phyloP scores from a whole-genome alignment of 2,888 invertebrate genomes.

The Esperia sulphurella region DNA sequence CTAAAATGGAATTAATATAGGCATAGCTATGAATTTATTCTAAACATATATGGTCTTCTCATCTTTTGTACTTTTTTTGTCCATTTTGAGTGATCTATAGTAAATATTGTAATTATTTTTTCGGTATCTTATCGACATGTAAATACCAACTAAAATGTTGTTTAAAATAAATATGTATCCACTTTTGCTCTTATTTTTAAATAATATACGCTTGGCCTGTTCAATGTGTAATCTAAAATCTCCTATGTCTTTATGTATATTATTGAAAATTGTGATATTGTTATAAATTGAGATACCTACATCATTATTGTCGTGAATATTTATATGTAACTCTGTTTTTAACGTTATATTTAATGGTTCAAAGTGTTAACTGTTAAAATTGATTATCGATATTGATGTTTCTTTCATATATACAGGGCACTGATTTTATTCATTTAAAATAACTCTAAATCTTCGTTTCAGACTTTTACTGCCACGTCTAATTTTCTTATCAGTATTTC shows the following conservation, averaged over 20 bases:
- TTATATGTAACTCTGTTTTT: conserved; percentile 48
- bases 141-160: conserved; percentile 52
- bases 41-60: conserved; percentile 43
- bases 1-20: conserved; percentile 57
- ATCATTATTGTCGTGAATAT: conserved; percentile 57
- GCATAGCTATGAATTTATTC: conserved; percentile 43
- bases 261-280: conserved; percentile 80
- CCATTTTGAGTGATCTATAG: conserved; percentile 50
- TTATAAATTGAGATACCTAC: conserved; percentile 59
- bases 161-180: conserved; percentile 48
- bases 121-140: conserved; percentile 41
- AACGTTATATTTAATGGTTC: conserved; percentile 38
- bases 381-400: background rate
- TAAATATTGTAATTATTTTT: conserved; percentile 46
- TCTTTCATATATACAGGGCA: conserved; percentile 7
- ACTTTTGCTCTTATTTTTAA: conserved; percentile 63
- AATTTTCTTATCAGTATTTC: background rate
- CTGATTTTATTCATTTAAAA: conserved; percentile 4
- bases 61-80: conserved; percentile 53
- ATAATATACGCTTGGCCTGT: conserved; percentile 66
- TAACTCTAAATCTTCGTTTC: background rate
- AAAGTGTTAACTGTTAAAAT: conserved; percentile 46
- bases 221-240: conserved; percentile 67
- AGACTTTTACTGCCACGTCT: background rate
- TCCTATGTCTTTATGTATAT: conserved; percentile 73